Conservation (phyloP, 2,113 vertebrate species). For the Ammodytes dubius region DNA sequence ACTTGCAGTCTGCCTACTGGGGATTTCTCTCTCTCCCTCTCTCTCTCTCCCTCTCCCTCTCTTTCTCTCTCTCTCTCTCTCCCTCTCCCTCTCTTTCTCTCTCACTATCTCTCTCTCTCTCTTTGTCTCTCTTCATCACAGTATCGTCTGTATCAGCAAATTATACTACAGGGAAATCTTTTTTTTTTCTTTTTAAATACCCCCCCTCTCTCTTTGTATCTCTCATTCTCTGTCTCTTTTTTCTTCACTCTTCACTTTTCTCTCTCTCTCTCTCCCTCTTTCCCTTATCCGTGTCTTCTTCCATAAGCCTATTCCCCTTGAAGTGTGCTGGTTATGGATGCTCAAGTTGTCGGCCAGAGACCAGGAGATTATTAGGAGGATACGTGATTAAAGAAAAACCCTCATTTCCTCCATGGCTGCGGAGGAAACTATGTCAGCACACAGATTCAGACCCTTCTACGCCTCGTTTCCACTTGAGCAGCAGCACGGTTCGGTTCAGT, state of each 20-base stretch:
- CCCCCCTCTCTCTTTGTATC: neutral
- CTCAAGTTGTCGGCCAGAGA: constrained; percentile 74
- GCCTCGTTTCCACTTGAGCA: constrained; percentile 9
- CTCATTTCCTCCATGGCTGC: constrained; percentile 51
- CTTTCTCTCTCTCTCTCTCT: constrained; percentile 18
- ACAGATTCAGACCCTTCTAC: constrained; percentile 44
- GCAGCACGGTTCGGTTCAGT: no score
- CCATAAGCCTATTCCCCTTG: constrained; percentile 72
- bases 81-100: neutral
- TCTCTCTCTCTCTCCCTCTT: constrained; percentile 14
- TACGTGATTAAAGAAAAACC: constrained; percentile 75
- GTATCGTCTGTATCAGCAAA: constrained; percentile 81
- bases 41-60: neutral
- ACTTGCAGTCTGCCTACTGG: constrained; percentile 68
- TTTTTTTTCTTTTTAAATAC: constrained; percentile 61
- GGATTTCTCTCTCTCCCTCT: constrained; percentile 55
- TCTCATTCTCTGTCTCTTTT: constrained; percentile 30
- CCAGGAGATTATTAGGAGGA: constrained; percentile 77
- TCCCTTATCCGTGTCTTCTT: constrained; percentile 48
- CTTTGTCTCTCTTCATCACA: constrained; percentile 60
- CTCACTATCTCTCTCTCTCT: constrained; percentile 1
- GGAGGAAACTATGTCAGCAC: constrained; percentile 51
- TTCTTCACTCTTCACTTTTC: neutral
- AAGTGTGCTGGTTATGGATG: constrained; percentile 78
- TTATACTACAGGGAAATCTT: constrained; percentile 79